Percentiles rank a stretch among this genome's conserved stretches.
Conservation (phyloP, 2,797 vertebrate genomes). For the Hylomyscus alleni region DNA sequence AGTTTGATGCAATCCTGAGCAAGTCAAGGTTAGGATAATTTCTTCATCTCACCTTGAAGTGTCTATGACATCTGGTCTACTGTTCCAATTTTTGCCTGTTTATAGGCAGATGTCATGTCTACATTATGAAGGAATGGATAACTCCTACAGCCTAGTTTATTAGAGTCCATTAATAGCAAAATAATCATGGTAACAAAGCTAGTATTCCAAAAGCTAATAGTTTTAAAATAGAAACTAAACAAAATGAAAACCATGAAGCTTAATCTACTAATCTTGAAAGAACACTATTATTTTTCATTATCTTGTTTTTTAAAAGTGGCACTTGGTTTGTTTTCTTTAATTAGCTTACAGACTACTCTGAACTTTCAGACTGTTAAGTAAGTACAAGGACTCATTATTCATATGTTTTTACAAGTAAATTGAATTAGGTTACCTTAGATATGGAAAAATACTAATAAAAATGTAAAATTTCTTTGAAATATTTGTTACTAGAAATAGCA, state of each 20-base stretch:
- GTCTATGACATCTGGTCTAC: not conserved
- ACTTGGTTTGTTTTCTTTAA: conserved; percentile 8
- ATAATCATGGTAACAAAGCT: not conserved
- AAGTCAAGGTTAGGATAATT: not conserved
- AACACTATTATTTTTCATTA: not conserved
- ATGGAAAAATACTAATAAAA: conserved; percentile 9
- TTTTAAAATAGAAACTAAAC: not conserved
- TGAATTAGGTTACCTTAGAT: conserved; percentile 29
- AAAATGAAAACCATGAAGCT: not conserved
- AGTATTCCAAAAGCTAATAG: not conserved
- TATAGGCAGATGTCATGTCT: not conserved
- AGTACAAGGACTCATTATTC: conserved; percentile 56
- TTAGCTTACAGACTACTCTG: not conserved
- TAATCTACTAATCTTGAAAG: conserved; percentile 3
- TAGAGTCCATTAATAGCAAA: not conserved
- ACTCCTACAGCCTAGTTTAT: not conserved
- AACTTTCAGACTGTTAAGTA: conserved; percentile 43
- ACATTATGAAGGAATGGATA: not conserved
- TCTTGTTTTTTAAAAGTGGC: not conserved
- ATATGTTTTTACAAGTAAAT: conserved; percentile 62
- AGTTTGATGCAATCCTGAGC: not conserved
- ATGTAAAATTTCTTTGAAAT: conserved; percentile 36
- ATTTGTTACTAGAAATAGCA: not conserved
- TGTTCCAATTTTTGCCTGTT: not conserved
- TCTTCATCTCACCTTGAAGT: not conserved